phyloP scores from a whole-genome alignment of 2,888 invertebrate genomes.

The Cheilosia urbana region DNA sequence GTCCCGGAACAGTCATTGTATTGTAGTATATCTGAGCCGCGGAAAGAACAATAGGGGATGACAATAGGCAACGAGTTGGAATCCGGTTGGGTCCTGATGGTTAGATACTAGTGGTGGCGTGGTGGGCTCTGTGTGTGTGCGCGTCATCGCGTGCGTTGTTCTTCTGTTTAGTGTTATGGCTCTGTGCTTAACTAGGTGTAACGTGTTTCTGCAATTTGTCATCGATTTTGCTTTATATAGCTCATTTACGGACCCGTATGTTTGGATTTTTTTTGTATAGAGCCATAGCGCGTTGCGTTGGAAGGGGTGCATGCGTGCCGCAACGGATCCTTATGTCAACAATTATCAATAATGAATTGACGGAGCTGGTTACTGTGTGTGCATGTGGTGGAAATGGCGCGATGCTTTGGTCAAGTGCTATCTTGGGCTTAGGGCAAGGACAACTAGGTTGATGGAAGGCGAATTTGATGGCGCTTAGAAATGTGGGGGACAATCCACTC shows the following conservation, averaged over 20 bases:
- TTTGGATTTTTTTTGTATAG: conserved; percentile 21
- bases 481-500: too few relatives aligned
- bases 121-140: conserved; percentile 3
- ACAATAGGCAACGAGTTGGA: conserved; percentile 59
- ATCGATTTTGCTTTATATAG: conserved; percentile 81
- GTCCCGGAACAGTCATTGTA: conserved; percentile 32
- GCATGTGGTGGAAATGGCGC: not conserved
- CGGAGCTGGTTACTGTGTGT: conserved; percentile 1
- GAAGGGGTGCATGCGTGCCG: conserved; percentile 54
- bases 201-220: conserved; percentile 84
- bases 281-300: conserved; percentile 5
- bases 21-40: conserved; percentile 22
- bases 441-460: too few relatives aligned
- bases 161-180: conserved; percentile 57
- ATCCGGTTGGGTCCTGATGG: conserved; percentile 12
- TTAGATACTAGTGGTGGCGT: not conserved
- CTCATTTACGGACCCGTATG: conserved; percentile 68
- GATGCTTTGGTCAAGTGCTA: not conserved
- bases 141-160: conserved; percentile 28
- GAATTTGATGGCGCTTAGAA: too few relatives aligned
- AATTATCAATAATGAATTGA: conserved; percentile 70
- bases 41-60: conserved; percentile 67
- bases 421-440: not conserved
- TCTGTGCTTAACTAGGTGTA: conserved; percentile 82
- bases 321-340: conserved; percentile 72